phyloP scores from a whole-genome alignment of 2,888 invertebrate species.

The Didymodactylos carnosus region DNA sequence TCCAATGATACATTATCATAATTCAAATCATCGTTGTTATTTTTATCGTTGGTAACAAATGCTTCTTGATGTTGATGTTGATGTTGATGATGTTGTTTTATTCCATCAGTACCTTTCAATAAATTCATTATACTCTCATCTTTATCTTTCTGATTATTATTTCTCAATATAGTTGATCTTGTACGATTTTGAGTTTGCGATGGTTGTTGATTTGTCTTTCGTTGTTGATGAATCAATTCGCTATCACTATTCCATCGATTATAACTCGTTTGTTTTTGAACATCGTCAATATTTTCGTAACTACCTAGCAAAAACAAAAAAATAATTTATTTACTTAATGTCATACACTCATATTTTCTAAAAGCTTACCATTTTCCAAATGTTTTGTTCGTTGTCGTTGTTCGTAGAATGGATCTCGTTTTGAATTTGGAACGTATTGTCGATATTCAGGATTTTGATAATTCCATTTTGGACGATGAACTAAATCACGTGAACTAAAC shows the following conservation, averaged over 20 bases:
- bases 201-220: background rate
- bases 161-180: background rate
- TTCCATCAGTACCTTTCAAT: no score
- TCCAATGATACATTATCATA: background rate
- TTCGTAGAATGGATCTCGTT: conserved; percentile 8
- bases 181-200: background rate
- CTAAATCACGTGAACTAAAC: background rate
- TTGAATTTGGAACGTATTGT: conserved; percentile 2
- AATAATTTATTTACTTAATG: no score
- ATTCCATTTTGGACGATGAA: conserved; percentile 11
- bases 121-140: background rate
- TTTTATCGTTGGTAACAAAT: background rate
- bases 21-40: background rate
- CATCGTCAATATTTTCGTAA: background rate
- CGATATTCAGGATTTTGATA: conserved; percentile 4
- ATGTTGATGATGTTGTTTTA: no score
- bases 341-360: no score
- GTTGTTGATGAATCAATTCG: background rate
- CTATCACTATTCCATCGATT: background rate
- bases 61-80: background rate
- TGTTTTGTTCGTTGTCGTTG: background rate
- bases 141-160: background rate
- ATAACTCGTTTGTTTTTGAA: background rate
- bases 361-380: no score
- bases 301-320: no score